A percentile compares a stretch with the other conserved stretches of the same genome.
Evolutionary conservation across 2,888 invertebrate species (phyloP).

Genomic region (Lochmaea capreae): DNA sequence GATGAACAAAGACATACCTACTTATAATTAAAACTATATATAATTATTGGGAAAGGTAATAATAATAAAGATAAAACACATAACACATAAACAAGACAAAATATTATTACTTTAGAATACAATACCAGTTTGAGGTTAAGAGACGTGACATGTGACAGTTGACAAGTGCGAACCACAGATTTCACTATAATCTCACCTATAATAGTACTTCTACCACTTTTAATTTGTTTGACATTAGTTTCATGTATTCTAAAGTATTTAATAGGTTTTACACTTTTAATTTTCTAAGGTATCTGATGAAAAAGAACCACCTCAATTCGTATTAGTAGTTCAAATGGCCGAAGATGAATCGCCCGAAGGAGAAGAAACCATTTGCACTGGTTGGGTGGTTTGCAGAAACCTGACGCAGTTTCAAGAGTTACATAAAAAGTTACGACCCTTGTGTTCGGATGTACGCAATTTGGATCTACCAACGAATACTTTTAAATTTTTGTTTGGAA

Average conservation of each 20-base stretch:
- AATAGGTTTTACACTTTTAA: conserved; percentile 22
- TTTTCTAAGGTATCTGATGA: conserved; percentile 63
- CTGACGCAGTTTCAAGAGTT: conserved; percentile 78
- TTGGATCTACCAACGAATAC: conserved; percentile 86
- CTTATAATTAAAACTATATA: too few relatives aligned
- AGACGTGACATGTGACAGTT: too few relatives aligned
- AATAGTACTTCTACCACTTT: too few relatives aligned
- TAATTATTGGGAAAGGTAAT: too few relatives aligned
- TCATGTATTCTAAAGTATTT: not conserved
- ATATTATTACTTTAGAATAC: too few relatives aligned
- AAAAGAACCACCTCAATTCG: conserved; percentile 74
- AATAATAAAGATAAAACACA: too few relatives aligned
- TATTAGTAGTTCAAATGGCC: conserved; percentile 83
- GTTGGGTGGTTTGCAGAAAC: conserved; percentile 76
- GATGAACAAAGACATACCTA: too few relatives aligned
- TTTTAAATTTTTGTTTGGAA: conserved; percentile 85
- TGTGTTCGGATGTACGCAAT: conserved; percentile 83
- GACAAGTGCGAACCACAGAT: too few relatives aligned
- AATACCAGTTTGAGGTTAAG: too few relatives aligned
- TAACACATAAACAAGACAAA: too few relatives aligned
- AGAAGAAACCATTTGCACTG: conserved; percentile 71
- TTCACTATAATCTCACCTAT: too few relatives aligned
- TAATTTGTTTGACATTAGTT: too few relatives aligned
- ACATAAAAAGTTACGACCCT: conserved; percentile 84
- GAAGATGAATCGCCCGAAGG: conserved; percentile 71